A percentile compares a stretch with the other conserved stretches of the same genome.
These are phyloP conservation scores for Eudyptes chrysolophus DNA, from an alignment of 2,113 vertebrate genomes.

Conservation along the genomic window DNA sequence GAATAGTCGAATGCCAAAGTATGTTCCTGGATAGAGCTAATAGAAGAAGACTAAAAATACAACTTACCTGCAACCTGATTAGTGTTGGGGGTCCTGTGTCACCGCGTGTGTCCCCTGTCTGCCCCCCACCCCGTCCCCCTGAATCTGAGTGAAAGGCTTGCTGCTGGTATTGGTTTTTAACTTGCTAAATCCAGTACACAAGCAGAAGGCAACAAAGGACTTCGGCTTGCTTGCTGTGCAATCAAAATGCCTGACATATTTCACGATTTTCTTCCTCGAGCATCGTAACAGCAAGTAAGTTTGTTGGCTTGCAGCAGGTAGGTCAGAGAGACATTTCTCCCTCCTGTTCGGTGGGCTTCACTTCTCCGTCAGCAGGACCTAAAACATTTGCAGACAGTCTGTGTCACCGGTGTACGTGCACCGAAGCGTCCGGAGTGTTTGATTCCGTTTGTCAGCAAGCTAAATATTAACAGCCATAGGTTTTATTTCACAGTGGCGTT, in stretches of 20 bases:
- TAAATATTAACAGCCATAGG: not conserved
- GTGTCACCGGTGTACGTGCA: not conserved
- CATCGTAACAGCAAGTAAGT: not conserved
- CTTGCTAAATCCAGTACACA: not conserved
- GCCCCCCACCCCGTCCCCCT: fast-evolving
- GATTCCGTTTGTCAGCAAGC: not conserved
- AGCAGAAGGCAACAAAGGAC: not conserved
- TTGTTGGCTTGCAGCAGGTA: not conserved
- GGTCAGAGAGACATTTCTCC: not conserved
- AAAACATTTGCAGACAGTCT: not conserved
- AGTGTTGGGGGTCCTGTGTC: not conserved
- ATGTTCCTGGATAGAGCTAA: not conserved
- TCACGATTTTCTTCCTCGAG: not conserved
- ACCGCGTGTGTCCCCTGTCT: fast-evolving
- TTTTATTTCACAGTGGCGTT: not conserved
- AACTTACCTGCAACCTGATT: not conserved
- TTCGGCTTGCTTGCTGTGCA: not conserved
- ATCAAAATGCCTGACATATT: not conserved
- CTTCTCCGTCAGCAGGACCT: not conserved
- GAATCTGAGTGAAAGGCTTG: not conserved
- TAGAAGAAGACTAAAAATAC: not conserved
- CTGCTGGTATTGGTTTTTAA: not conserved
- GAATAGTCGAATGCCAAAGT: not conserved
- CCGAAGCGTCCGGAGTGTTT: not conserved
- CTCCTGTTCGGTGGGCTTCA: not conserved